These are phyloP conservation scores for Watsonalla binaria DNA, from an alignment of 2,888 invertebrate genomes.

Conservation along the genomic window DNA sequence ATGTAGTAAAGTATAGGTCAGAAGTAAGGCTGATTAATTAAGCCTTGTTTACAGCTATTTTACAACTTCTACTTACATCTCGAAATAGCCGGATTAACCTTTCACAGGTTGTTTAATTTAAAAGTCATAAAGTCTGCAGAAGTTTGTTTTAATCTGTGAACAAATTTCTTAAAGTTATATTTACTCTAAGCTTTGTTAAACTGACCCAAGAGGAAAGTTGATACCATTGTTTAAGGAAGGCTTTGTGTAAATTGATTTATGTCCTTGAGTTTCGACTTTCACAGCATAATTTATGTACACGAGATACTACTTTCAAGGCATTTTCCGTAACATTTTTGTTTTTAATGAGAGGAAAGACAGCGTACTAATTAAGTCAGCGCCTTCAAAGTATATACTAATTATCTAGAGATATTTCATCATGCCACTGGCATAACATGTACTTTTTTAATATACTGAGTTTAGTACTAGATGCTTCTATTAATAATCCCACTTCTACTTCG, in stretches of 20 bases:
- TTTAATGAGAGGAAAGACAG: not conserved
- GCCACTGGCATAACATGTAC: too few species aligned
- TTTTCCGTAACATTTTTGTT: not conserved
- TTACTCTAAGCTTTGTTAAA: slow-evolving; percentile 10
- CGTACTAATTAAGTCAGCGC: not conserved
- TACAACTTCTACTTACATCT: not conserved
- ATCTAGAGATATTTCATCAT: too few species aligned
- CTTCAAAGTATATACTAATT: too few species aligned
- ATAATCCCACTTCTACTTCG: too few species aligned
- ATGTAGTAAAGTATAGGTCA: too few species aligned
- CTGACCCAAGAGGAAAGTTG: slow-evolving; percentile 7
- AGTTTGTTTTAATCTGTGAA: not conserved
- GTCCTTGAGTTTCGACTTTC: slow-evolving; percentile 15
- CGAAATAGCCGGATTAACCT: not conserved
- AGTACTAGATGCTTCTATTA: too few species aligned
- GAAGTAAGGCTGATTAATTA: not conserved
- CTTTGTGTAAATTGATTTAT: slow-evolving; percentile 30
- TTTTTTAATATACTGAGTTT: too few species aligned
- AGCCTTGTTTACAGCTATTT: not conserved
- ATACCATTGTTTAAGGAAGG: slow-evolving; percentile 16
- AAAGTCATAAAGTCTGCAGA: not conserved
- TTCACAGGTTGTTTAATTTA: not conserved
- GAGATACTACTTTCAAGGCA: not conserved
- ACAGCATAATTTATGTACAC: slow-evolving; percentile 8
- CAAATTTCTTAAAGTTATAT: not conserved